These are phyloP conservation scores for Anthonomus grandis DNA, from an alignment of 1,140 invertebrate genomes.

Conservation along the genomic window DNA sequence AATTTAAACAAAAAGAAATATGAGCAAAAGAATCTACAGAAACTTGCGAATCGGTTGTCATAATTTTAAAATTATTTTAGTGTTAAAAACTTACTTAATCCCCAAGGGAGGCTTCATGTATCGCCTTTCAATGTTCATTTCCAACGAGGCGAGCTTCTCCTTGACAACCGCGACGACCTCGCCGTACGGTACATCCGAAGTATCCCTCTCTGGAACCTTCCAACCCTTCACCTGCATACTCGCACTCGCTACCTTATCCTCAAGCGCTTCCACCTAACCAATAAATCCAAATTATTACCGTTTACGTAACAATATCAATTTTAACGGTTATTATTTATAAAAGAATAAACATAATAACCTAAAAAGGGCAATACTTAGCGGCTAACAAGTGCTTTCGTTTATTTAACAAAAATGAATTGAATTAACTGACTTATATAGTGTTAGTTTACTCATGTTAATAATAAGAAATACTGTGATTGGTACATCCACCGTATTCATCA, in stretches of 20 bases:
- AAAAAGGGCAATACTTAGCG: too few relatives aligned
- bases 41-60: too few relatives aligned
- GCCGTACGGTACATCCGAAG: conserved; percentile 54
- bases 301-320: not conserved
- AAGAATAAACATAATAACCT: too few relatives aligned
- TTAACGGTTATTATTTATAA: not conserved
- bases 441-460: too few relatives aligned
- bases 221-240: conserved; percentile 93
- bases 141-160: conserved; percentile 75
- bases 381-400: too few relatives aligned
- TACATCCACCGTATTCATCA: too few relatives aligned
- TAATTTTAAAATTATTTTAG: not conserved
- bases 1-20: too few relatives aligned
- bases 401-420: too few relatives aligned
- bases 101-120: conserved; percentile 93
- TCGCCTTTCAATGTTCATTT: conserved; percentile 85
- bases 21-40: too few relatives aligned
- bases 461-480: too few relatives aligned
- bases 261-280: conserved; percentile 76
- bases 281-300: not conserved
- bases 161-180: conserved; percentile 69
- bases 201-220: conserved; percentile 66
- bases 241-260: conserved; percentile 87
- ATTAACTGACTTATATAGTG: too few relatives aligned
- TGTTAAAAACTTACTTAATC: conserved; percentile 40